Evolutionary conservation across 2,888 invertebrate genomes (phyloP), one percentile per base, ranked within the genome.

Genomic region (Galerucella pusilla): DNA sequence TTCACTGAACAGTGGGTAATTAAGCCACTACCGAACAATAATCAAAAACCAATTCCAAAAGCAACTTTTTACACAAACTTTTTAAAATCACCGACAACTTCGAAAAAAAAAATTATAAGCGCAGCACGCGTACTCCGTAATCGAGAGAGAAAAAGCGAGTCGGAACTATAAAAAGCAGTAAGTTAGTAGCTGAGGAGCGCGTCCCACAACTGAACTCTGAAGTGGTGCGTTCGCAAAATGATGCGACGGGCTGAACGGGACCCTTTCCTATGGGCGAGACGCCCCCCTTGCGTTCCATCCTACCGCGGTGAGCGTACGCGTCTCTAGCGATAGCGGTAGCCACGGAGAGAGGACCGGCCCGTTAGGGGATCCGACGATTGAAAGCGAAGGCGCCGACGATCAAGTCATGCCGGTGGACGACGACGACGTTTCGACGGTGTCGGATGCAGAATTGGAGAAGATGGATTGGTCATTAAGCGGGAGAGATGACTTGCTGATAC

Each of bases 201-300:
- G 79, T 79, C 79, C 79, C 79, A 77, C 74, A 68, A 75, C 84
- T 81, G 72, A 72, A 67, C 66, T 65, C 64, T 83, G 84, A 81
- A 82, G 82, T 82, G 84, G 84, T 83, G 85, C 85, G 85, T 83
- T 83, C 82, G 81, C 83, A 83, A 83, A 83, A 83, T 83, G 83
- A 76, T 68, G 73, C 77, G 75, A 73, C 75, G 65, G 75, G 66
- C 65, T 59, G 68, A 68, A 64, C 69, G 75, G 75, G 77, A 75
- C 77, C 77, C 77, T 77, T 75, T 72, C 68, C 68, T 64, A 71
- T 59, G 73, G 70, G 69, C 72, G 69, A 66, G 61, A 63, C 64
- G 67, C 67, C 74, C 77, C 72, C 46, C 52, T 54, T 59, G 65
- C 65, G 65, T 59, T 66, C 67, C 61, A n/a, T 54, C 71, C 65